A percentile compares a stretch with the other conserved stretches of the same genome.
Evolutionary conservation across 2,113 vertebrate genomes (phyloP).

Genomic region (Actinemys pallida): DNA sequence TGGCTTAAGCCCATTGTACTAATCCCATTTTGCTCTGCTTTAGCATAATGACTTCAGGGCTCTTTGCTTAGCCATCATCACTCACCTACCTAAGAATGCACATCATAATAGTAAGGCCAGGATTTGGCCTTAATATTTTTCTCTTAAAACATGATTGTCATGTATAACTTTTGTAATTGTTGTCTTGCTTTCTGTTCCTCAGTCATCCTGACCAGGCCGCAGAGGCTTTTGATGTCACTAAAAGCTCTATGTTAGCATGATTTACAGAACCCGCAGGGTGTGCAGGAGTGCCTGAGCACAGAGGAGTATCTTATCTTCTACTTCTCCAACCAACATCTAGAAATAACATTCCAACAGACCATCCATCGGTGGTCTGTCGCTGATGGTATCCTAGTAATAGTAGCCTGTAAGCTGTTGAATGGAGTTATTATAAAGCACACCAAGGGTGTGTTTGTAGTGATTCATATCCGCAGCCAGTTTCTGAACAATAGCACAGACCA

Average conservation of each 20-base stretch:
- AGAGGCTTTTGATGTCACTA: neutral
- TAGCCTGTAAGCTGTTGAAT: neutral
- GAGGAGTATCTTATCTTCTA: neutral
- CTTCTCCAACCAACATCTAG: neutral
- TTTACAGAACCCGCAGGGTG: neutral
- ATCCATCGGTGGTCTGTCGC: neutral
- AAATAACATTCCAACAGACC: neutral
- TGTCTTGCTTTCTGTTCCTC: neutral
- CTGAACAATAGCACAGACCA: neutral
- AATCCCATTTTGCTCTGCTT: neutral
- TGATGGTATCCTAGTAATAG: neutral
- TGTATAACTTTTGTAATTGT: neutral
- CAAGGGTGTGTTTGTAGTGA: neutral
- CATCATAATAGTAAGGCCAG: neutral
- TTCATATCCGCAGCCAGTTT: neutral
- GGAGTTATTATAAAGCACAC: neutral
- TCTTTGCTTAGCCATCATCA: neutral
- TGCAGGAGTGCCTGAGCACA: neutral
- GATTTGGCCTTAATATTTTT: neutral
- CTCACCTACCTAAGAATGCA: neutral
- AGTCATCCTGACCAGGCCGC: accelerated
- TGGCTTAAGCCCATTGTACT: neutral
- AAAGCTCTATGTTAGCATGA: neutral
- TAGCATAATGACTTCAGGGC: neutral
- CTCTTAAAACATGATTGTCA: neutral